Evolutionary conservation across 2,888 invertebrate genomes (phyloP), one percentile per base, ranked within the genome.

Genomic region (Volucella zonaria): DNA sequence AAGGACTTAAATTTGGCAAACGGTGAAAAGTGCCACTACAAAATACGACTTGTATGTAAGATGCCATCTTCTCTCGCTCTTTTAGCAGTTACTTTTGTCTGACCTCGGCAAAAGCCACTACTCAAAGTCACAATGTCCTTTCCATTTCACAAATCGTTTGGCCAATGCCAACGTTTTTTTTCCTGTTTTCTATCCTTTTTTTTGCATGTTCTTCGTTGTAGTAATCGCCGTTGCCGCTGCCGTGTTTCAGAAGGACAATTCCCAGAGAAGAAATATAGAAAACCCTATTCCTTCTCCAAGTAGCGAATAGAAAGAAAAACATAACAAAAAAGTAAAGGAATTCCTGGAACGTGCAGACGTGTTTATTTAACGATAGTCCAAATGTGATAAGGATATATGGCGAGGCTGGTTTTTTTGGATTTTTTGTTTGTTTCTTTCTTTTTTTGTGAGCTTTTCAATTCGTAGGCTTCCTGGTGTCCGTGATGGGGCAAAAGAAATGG

Each of bases 141-240:
- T 66, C 71, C 58, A 71, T 79, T 79, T 79, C 78, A 79, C 78
- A 71, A 79, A 71, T 79, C 64, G 71, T 58, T 52, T 79, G 66
- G 71, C 71, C 31, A 79, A 73, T 64, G 71, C 31, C 31, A 79
- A 71, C 71, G 73, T 79, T 59, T 79, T 61, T 77, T 71, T 54
- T 54, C 3, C 6, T 31, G 0, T 31, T 14, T 54, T 18, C 6
- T 4, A 52, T 14, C 15, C 23, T 54, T 54, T 54, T n/a, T 61
- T 61, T 40, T 47, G 14, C 6, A 14, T 49, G 8, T 14, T 61
- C 12, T 8, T 56, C 14, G 38, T 49, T 18, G 49, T 42, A 40
- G 49, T 38, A 9, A 15, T 11, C 42, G 43, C 23, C 58, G 15
- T 40, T 76, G 52, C 4, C 61, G 52, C n/a, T 68, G 52, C 68